phyloP scores from a whole-genome alignment of 2,888 invertebrate species.

The Stenodema calcarata region DNA sequence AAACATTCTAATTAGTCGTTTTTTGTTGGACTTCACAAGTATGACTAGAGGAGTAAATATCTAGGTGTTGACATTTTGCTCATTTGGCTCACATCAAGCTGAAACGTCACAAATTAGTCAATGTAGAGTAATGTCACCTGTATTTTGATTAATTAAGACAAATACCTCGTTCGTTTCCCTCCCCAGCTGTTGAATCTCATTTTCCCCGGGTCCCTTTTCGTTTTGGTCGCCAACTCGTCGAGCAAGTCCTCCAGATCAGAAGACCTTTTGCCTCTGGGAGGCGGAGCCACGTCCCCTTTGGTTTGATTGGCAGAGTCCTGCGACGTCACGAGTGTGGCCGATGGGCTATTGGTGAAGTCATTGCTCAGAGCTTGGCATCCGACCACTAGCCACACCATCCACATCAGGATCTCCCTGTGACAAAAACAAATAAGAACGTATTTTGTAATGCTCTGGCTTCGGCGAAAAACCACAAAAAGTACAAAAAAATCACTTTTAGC shows the following conservation, averaged over 20 bases:
- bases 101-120: no score
- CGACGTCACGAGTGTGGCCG: slow-evolving; percentile 14
- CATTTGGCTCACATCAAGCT: no score
- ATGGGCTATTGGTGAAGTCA: slow-evolving; percentile 13
- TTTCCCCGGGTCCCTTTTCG: slow-evolving; percentile 40
- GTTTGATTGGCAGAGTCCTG: background rate
- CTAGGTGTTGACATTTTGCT: no score
- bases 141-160: background rate
- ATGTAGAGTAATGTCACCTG: no score
- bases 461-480: background rate
- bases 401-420: slow-evolving; percentile 48
- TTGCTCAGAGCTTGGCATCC: slow-evolving; percentile 36
- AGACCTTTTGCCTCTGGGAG: slow-evolving; percentile 34
- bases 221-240: slow-evolving; percentile 35
- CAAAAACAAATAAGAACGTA: background rate
- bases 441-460: no score
- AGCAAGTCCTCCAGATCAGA: slow-evolving; percentile 40
- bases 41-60: no score
- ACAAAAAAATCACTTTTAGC: no score
- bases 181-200: slow-evolving; percentile 54
- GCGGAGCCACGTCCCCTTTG: background rate
- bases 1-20: no score
- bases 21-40: no score
- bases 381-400: slow-evolving; percentile 50
- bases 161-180: slow-evolving; percentile 49